phyloP scores from a whole-genome alignment of 2,888 invertebrate genomes.

The Laspeyria flexula region DNA sequence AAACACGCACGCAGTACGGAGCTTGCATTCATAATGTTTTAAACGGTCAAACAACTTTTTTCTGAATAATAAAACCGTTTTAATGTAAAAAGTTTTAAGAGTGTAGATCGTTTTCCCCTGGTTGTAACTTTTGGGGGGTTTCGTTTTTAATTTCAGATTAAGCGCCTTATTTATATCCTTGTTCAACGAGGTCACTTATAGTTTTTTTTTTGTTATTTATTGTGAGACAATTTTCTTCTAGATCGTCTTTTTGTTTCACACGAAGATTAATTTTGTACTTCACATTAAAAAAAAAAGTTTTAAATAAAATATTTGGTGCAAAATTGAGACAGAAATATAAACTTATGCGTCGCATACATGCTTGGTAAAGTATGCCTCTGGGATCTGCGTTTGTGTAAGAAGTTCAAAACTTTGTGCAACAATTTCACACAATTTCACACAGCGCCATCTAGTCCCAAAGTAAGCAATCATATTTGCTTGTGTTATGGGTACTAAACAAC shows the following conservation, averaged over 20 bases:
- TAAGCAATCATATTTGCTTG: too few relatives aligned
- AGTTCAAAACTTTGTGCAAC: too few relatives aligned
- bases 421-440: too few relatives aligned
- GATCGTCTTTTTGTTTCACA: neutral
- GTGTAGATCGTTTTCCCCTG: slow-evolving; percentile 47
- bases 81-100: slow-evolving; percentile 61
- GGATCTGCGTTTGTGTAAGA: too few relatives aligned
- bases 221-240: slow-evolving; percentile 6
- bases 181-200: slow-evolving; percentile 24
- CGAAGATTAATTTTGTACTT: neutral
- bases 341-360: too few relatives aligned
- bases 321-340: too few relatives aligned
- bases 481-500: too few relatives aligned
- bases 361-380: too few relatives aligned
- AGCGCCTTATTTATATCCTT: slow-evolving; percentile 34
- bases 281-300: too few relatives aligned
- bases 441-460: too few relatives aligned
- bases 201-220: slow-evolving; percentile 22
- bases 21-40: slow-evolving; percentile 62
- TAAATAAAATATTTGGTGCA: too few relatives aligned
- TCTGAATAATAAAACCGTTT: slow-evolving; percentile 58
- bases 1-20: slow-evolving; percentile 61
- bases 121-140: slow-evolving; percentile 33
- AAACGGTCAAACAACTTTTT: slow-evolving; percentile 56
- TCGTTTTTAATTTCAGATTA: slow-evolving; percentile 45